Percentiles rank a stretch among this genome's conserved stretches.
Evolutionary conservation across 53 echinoderm and acorn worm species (phyloP).

Genomic region (Echinarachnius parma): DNA sequence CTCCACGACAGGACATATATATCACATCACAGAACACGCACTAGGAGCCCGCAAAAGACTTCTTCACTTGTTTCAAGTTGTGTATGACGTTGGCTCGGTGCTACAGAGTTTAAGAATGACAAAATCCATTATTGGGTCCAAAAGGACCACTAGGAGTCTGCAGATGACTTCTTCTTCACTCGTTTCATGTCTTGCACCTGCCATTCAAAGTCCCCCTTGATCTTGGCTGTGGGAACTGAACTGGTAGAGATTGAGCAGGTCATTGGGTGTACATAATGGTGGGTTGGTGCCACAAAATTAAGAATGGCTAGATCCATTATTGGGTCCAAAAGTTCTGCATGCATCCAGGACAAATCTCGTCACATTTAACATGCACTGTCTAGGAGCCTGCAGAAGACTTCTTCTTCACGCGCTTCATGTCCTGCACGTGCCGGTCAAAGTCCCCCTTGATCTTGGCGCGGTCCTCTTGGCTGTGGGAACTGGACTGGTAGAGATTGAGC

Average conservation of each 20-base stretch:
- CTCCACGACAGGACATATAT: too few relatives aligned
- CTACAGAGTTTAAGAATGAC: too few relatives aligned
- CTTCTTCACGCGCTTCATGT: conserved; percentile 28
- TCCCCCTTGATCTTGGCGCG: conserved; percentile 57
- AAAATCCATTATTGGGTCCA: too few relatives aligned
- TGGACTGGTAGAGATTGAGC: conserved; percentile 50
- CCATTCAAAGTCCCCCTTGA: conserved; percentile 65
- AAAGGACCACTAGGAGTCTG: too few relatives aligned
- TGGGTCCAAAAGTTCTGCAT: too few relatives aligned
- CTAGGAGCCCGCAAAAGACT: too few relatives aligned
- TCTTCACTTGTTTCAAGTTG: too few relatives aligned
- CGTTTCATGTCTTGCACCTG: conserved; percentile 51
- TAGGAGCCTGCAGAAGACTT: conserved; percentile 13
- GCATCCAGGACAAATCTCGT: too few relatives aligned
- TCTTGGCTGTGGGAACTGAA: conserved; percentile 63
- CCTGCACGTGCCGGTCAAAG: conserved; percentile 61
- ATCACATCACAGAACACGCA: neutral
- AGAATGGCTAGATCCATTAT: too few relatives aligned
- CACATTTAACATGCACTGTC: neutral
- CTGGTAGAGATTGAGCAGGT: conserved; percentile 59
- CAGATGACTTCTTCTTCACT: conserved; percentile 16
- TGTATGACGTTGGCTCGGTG: too few relatives aligned
- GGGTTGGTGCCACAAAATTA: too few relatives aligned
- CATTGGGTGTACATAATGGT: too few relatives aligned
- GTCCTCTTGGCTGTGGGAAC: conserved; percentile 60